Conservation (phyloP, 2,797 vertebrate genomes). For the Pristis pectinata region DNA sequence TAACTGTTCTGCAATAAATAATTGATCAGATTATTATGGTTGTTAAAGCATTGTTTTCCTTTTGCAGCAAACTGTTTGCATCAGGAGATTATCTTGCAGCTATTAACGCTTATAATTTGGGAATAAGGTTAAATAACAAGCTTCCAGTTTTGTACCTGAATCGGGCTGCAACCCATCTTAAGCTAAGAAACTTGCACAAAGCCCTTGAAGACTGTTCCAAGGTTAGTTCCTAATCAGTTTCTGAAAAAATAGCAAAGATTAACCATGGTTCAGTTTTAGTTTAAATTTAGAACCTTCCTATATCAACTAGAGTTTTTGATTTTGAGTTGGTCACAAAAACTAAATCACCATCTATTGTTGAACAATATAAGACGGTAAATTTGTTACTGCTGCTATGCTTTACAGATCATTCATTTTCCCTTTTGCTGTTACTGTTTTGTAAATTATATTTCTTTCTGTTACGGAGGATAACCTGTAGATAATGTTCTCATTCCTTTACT, state of each 20-base stretch:
- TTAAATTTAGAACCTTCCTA: not conserved
- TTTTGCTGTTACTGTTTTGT: not conserved
- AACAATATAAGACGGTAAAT: not conserved
- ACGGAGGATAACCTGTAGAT: not conserved
- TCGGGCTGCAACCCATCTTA: slow-evolving; percentile 87
- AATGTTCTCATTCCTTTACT: not conserved
- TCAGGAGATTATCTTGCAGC: slow-evolving; percentile 74
- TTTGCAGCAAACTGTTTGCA: slow-evolving; percentile 73
- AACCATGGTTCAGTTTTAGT: not conserved
- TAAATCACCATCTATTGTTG: not conserved
- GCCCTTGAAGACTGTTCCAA: slow-evolving; percentile 81
- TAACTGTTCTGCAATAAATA: not conserved
- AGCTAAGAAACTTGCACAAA: slow-evolving; percentile 84
- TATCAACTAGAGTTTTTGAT: not conserved
- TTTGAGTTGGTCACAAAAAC: not conserved
- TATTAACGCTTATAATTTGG: slow-evolving; percentile 77
- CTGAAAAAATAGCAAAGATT: slow-evolving; percentile 10
- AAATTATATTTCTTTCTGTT: not conserved
- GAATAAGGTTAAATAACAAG: slow-evolving; percentile 68
- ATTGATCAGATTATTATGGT: not conserved
- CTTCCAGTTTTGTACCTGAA: slow-evolving; percentile 78
- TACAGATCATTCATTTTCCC: not conserved
- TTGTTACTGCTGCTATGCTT: not conserved
- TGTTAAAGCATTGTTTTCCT: slow-evolving; percentile 41
- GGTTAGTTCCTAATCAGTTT: slow-evolving; percentile 54